Percentiles rank a stretch among this genome's conserved stretches.
Conservation (phyloP, 2,797 vertebrate species). For the Xiphophorus birchmanni region DNA sequence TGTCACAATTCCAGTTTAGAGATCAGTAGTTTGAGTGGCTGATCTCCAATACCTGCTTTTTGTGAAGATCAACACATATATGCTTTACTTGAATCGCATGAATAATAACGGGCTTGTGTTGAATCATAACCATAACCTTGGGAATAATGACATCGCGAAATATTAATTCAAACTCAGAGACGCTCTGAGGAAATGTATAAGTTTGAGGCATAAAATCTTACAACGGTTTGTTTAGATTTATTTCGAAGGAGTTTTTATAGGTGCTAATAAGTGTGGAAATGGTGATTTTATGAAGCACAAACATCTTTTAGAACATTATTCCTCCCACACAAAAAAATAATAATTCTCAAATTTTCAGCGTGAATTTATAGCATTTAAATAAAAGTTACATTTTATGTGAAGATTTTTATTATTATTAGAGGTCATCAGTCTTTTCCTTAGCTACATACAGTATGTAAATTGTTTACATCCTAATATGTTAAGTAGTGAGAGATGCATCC, state of each 20-base stretch:
- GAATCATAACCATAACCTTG: neutral
- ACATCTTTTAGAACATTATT: neutral
- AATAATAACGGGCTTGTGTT: neutral
- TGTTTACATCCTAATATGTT: slow-evolving; percentile 1
- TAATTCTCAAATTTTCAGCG: neutral
- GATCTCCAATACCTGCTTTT: neutral
- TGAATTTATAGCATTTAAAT: neutral
- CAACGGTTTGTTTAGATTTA: neutral
- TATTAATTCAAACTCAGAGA: neutral
- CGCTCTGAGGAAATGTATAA: neutral
- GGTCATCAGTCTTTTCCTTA: neutral
- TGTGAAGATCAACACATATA: neutral
- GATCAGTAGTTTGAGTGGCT: neutral
- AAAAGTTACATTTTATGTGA: neutral
- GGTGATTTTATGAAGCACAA: neutral
- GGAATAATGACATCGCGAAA: neutral
- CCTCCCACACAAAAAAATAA: neutral
- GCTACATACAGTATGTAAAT: neutral
- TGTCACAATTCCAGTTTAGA: neutral
- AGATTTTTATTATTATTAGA: neutral
- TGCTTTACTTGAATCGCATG: neutral
- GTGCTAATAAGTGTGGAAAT: neutral
- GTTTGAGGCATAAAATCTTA: neutral
- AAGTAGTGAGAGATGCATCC: neutral
- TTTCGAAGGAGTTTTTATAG: neutral